A percentile compares a stretch with the other conserved stretches of the same genome.
Conservation (phyloP, 1,140 invertebrate species). For the Zaprionus vittiger region DNA sequence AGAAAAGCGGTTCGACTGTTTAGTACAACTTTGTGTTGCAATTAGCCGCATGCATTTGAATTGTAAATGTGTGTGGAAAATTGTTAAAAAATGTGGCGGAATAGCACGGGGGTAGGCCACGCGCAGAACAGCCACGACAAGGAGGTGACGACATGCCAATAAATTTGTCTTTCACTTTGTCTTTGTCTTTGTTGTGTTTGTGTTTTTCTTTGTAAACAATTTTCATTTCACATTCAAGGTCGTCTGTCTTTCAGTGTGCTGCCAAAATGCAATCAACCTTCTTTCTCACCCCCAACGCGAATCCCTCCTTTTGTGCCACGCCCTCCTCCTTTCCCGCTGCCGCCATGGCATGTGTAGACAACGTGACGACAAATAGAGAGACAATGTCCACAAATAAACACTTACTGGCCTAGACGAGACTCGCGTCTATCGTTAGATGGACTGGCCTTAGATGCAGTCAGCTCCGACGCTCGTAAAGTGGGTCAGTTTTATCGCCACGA, state of each 20-base stretch:
- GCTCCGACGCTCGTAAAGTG: constrained; percentile 55
- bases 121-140: not conserved
- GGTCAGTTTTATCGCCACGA: constrained; percentile 72
- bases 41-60: constrained; percentile 57
- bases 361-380: constrained; percentile 22
- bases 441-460: constrained; percentile 40
- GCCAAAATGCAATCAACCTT: constrained; percentile 32
- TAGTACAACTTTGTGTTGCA: constrained; percentile 52
- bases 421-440: constrained; percentile 14
- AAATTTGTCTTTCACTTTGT: constrained; percentile 17
- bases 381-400: constrained; percentile 6
- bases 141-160: constrained; percentile 43
- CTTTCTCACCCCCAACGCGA: not conserved
- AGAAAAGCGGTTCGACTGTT: constrained; percentile 35
- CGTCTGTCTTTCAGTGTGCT: constrained; percentile 41
- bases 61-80: not conserved
- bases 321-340: not conserved
- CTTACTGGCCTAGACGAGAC: constrained; percentile 44
- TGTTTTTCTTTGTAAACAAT: constrained; percentile 41
- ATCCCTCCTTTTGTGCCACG: too few species aligned
- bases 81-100: not conserved
- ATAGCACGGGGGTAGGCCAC: not conserved
- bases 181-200: constrained; percentile 17
- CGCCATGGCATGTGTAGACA: constrained; percentile 20
- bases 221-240: constrained; percentile 71